Percentiles rank a stretch among this genome's conserved stretches.
Conservation (phyloP, 2,113 vertebrate genomes). For the Vanacampus margaritifer region DNA sequence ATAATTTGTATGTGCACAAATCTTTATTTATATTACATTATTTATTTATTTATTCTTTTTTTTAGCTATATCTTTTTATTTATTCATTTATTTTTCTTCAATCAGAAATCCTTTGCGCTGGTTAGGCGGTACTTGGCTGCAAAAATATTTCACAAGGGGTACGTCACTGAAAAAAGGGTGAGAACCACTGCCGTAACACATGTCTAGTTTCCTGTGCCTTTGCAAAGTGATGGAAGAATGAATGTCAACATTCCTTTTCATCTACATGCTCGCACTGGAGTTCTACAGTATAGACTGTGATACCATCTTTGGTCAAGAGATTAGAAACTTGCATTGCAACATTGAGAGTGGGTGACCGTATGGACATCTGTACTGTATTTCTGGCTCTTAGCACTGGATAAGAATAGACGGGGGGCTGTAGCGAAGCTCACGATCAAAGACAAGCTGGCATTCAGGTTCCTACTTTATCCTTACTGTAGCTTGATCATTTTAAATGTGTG, state of each 20-base stretch:
- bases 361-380: slow-evolving; percentile 45
- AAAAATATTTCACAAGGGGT: too few relatives aligned
- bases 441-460: slow-evolving; percentile 44
- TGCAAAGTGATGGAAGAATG: background rate
- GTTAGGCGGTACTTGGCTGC: too few relatives aligned
- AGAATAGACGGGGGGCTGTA: slow-evolving; percentile 54
- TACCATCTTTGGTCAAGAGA: slow-evolving; percentile 14
- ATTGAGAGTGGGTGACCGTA: slow-evolving; percentile 26
- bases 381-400: slow-evolving; percentile 53
- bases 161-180: too few relatives aligned
- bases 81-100: too few relatives aligned
- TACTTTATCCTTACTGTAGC: slow-evolving; percentile 18
- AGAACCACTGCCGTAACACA: too few relatives aligned
- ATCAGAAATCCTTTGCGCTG: too few relatives aligned
- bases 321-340: slow-evolving; percentile 30
- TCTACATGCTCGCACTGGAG: background rate
- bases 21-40: too few relatives aligned
- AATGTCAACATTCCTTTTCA: background rate
- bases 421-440: slow-evolving; percentile 61
- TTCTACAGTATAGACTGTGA: background rate
- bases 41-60: too few relatives aligned
- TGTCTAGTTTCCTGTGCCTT: background rate
- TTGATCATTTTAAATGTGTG: background rate
- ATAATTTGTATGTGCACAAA: too few relatives aligned
- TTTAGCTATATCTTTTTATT: too few relatives aligned